phyloP scores from a whole-genome alignment of 2,113 vertebrate genomes.

The Muscicapa adusta region DNA sequence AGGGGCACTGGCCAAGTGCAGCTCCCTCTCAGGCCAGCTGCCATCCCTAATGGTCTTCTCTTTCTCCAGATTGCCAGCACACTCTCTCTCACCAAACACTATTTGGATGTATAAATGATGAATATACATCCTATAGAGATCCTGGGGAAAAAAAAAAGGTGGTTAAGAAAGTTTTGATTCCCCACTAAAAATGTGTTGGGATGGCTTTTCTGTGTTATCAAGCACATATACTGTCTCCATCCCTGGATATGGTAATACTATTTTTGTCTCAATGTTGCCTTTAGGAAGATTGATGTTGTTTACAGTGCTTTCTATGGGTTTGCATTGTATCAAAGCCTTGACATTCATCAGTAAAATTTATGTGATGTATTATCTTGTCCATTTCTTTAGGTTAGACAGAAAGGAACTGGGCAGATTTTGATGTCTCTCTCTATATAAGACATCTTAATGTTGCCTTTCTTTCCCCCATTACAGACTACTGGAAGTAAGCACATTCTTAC shows the following conservation, averaged over 20 bases:
- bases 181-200: not conserved
- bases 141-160: not conserved
- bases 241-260: slow-evolving; percentile 13
- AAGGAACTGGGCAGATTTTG: not conserved
- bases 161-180: not conserved
- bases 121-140: not conserved
- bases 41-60: not conserved
- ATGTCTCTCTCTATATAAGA: not conserved
- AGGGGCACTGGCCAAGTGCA: not conserved
- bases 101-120: not conserved
- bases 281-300: slow-evolving; percentile 36
- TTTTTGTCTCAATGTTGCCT: not conserved
- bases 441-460: not conserved
- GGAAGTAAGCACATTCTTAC: not conserved
- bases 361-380: not conserved
- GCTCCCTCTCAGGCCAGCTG: not conserved
- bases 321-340: not conserved
- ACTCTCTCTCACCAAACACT: not conserved
- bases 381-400: not conserved
- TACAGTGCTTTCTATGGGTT: not conserved
- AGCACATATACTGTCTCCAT: not conserved
- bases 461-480: not conserved
- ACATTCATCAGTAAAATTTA: slow-evolving; percentile 15
- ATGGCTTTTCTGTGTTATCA: not conserved
- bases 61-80: not conserved